Conservation (phyloP, 2,113 vertebrate genomes). For the Rhadina sibilatrix region DNA sequence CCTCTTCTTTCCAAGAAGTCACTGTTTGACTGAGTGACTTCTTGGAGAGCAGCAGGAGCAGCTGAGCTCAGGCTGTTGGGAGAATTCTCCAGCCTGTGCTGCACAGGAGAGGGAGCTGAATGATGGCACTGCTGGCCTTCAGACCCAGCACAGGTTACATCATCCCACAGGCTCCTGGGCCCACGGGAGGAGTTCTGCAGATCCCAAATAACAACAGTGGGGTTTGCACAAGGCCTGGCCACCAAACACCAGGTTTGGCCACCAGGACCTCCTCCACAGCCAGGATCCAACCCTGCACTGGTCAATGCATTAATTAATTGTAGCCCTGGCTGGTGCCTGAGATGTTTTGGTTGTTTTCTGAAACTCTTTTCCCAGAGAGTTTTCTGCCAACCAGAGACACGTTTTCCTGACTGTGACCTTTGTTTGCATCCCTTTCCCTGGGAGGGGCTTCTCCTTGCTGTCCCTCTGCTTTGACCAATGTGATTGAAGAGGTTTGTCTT, state of each 20-base stretch:
- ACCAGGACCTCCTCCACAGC: rapidly evolving
- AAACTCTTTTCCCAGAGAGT: too few relatives aligned
- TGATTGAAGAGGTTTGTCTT: too few relatives aligned
- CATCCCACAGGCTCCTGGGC: background rate
- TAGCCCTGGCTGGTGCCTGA: too few relatives aligned
- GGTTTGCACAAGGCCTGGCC: background rate
- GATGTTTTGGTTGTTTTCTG: too few relatives aligned
- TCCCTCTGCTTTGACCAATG: too few relatives aligned
- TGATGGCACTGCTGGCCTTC: background rate
- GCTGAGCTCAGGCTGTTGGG: background rate
- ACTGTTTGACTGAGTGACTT: background rate
- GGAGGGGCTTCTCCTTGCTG: too few relatives aligned
- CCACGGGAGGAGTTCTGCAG: background rate
- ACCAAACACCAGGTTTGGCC: background rate
- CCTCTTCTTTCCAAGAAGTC: background rate
- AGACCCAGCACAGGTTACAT: background rate
- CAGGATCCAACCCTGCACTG: background rate
- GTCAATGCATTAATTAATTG: background rate
- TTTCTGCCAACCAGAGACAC: too few relatives aligned
- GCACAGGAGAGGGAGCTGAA: background rate
- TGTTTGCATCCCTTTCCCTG: too few relatives aligned
- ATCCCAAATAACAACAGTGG: background rate
- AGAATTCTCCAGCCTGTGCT: background rate
- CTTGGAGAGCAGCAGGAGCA: background rate
- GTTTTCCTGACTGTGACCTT: too few relatives aligned